Conservation (phyloP, 2,797 vertebrate species). For the Lagodon rhomboides region DNA sequence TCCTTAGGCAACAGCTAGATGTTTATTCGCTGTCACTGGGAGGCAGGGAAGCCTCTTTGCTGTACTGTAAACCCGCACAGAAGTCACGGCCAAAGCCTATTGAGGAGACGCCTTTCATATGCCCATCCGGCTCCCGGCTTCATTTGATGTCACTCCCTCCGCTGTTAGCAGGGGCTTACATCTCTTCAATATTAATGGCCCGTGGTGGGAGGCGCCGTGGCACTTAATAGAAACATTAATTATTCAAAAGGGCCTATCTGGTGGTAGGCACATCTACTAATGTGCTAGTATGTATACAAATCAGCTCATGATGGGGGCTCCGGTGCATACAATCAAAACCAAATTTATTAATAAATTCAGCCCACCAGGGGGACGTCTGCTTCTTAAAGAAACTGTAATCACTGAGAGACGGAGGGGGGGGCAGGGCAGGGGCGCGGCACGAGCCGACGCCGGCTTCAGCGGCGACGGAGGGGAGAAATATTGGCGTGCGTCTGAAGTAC, state of each 20-base stretch:
- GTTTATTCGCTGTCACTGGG: slow-evolving; percentile 53
- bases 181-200: slow-evolving; percentile 86
- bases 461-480: slow-evolving; percentile 30
- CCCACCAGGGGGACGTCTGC: slow-evolving; percentile 66
- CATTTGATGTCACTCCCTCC: slow-evolving; percentile 83
- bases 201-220: slow-evolving; percentile 76
- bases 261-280: slow-evolving; percentile 83
- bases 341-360: slow-evolving; percentile 79
- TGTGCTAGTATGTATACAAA: slow-evolving; percentile 87
- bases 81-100: slow-evolving; percentile 56
- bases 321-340: slow-evolving; percentile 75
- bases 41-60: slow-evolving; percentile 45
- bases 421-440: slow-evolving; percentile 18
- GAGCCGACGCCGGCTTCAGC: slow-evolving; percentile 15
- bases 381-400: slow-evolving; percentile 77
- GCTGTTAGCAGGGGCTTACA: slow-evolving; percentile 83
- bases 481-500: slow-evolving; percentile 29
- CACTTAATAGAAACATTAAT: slow-evolving; percentile 87
- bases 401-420: slow-evolving; percentile 48
- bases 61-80: slow-evolving; percentile 52
- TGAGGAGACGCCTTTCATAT: slow-evolving; percentile 73
- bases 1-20: slow-evolving; percentile 54
- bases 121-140: slow-evolving; percentile 76
- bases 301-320: slow-evolving; percentile 80
- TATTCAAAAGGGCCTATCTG: slow-evolving; percentile 82